Percentiles rank a stretch among this genome's conserved stretches.
Conservation (phyloP, 2,113 vertebrate genomes). For the Orthonyx spaldingii region DNA sequence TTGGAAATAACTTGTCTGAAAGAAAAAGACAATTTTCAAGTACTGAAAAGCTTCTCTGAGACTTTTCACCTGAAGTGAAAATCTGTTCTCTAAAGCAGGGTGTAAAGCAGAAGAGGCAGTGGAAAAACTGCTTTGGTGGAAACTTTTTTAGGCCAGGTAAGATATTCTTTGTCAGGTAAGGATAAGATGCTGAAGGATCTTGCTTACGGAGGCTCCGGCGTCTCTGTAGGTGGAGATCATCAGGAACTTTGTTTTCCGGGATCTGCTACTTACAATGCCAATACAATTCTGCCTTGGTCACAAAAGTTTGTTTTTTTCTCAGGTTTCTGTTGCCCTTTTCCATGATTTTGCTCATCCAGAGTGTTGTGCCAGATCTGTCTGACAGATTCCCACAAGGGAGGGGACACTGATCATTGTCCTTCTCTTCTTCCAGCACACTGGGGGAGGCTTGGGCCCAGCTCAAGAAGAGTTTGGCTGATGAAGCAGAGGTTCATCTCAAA, state of each 20-base stretch:
- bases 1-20: background rate
- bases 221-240: background rate
- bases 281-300: background rate
- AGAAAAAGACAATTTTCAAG: background rate
- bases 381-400: background rate
- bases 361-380: background rate
- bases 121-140: background rate
- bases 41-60: background rate
- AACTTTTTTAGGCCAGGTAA: no score
- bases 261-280: background rate
- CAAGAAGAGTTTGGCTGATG: constrained; percentile 94
- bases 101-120: background rate
- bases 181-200: background rate
- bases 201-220: background rate
- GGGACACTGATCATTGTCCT: background rate
- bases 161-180: no score
- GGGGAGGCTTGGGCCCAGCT: constrained; percentile 94
- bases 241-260: background rate
- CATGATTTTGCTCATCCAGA: background rate
- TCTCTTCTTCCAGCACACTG: constrained; percentile 79
- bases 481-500: constrained; percentile 96
- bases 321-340: background rate
- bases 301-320: background rate
- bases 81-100: background rate
- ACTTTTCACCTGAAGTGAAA: background rate